These are phyloP conservation scores for Xiphophorus couchianus DNA, from an alignment of 2,113 vertebrate species.

Conservation along the genomic window DNA sequence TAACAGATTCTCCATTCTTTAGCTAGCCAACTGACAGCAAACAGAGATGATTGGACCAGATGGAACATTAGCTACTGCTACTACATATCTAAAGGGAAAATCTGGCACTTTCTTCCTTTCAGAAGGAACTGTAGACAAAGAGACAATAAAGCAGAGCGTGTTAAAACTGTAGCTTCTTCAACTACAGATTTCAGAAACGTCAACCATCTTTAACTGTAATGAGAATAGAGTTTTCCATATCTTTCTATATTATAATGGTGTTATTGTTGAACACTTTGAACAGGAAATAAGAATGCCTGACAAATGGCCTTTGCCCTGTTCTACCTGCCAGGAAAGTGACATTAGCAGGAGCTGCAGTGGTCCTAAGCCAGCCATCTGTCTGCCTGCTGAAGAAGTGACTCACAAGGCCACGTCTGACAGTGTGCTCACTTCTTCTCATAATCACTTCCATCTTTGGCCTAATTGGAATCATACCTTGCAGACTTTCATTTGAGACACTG, in stretches of 20 bases:
- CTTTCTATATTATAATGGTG: not conserved
- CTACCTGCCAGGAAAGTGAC: not conserved
- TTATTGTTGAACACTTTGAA: no score
- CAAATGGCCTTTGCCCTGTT: not conserved
- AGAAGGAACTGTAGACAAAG: no score
- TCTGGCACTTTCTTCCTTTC: no score
- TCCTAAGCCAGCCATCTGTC: not conserved
- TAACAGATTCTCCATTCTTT: no score
- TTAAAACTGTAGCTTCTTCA: no score
- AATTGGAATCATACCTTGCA: not conserved
- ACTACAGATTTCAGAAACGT: not conserved
- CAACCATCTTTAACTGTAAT: not conserved
- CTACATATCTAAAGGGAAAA: no score
- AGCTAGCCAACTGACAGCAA: no score
- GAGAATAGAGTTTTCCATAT: not conserved
- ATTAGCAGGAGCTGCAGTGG: not conserved
- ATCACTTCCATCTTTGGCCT: not conserved
- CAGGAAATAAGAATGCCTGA: not conserved
- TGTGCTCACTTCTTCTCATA: not conserved
- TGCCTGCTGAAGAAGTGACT: not conserved
- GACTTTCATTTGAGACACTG: not conserved
- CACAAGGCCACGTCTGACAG: not conserved
- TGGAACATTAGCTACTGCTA: no score
- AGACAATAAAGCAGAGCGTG: no score
- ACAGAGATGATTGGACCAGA: no score